Base-by-base conservation (phyloP, 2,888 invertebrate genomes). In the Agrotis exclamationis region DNA sequence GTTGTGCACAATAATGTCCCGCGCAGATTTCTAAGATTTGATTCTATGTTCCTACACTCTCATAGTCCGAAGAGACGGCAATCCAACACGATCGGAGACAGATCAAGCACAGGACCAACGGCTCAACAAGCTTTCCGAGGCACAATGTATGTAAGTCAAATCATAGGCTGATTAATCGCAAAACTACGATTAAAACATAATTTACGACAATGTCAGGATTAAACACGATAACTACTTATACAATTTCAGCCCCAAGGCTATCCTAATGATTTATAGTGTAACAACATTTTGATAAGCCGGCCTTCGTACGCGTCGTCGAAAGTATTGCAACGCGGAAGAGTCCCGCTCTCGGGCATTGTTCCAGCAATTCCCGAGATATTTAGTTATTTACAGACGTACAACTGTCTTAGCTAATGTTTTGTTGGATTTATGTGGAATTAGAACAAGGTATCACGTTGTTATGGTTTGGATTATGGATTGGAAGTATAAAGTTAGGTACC, bases 331-430 rank as follows among this genome's bases (percentile, higher is more conserved):
- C 76, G 71, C 84, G 87, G 87, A 86, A 86, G 74, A 47, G 33
- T 9, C 24, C 78, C 39, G 6, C 18, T 22, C 87, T 89, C 88
- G 88, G 88, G 88, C 90, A 89, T 89, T 87, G 88, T 90, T 90
- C 90, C 91, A 91, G 87, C 78, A 68, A 74, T 74, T 76, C 13
- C 72, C 63, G 70, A 80, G 78, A 82, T 87, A 86, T 90, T 88
- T 88, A 88, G 53, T 39, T 73, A 73, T 76, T 76, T 73, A 58
- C 76, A 82, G 86, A 82, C 78, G 57, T 69, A 83, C 88, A 88
- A 86, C 87, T 86, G 90, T 75, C 82, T 71, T 63, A 70, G 67
- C 72, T 63, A 70, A 73, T 76, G 77, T 79, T 79, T 72, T 72
- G 50, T 75, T 60, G 59, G 44, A 63, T 74, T 74, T 83, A 75